Base-by-base conservation (phyloP, 35 echinoderm and acorn worm genomes). In the Patiria miniata region DNA sequence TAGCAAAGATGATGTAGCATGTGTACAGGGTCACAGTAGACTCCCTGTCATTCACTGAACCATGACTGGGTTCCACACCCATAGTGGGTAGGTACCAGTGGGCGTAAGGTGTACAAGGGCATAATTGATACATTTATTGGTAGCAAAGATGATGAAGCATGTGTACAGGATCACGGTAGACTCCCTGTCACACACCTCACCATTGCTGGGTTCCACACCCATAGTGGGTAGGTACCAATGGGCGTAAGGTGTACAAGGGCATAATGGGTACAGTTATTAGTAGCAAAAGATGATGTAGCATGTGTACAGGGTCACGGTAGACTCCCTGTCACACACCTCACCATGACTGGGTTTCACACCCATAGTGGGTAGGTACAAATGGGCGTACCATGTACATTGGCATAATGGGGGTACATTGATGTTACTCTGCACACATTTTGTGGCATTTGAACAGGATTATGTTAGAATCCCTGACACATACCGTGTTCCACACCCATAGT, bases 111-210 rank as follows among this genome's bases (percentile, higher is more conserved):
- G n/a, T n/a, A n/a, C n/a, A n/a, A n/a, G n/a, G n/a, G n/a, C n/a
- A n/a, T n/a, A n/a, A n/a, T n/a, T n/a, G n/a, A n/a, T n/a, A n/a
- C n/a, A n/a, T n/a, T n/a, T n/a, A n/a, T n/a, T n/a, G n/a, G n/a
- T n/a, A n/a, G n/a, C n/a, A n/a, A n/a, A n/a, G n/a, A n/a, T n/a
- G n/a, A n/a, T 33, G 89, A 81, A 56, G 85, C 68, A 19, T 98
- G 94, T 82, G 92, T 98, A 7, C 51, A 80, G 77, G 95, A 98
- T 87, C 95, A 98, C 53, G 89, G 87, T 84, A 78, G 92, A 50
- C 78, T 94, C n/a, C 95, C 95, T 7, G 95, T 98, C 34, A 94
- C 95, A 60, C 89, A 92, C 61, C 77, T 98, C 18, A 98, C 95
- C 3, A 37, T 93, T 28, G 78, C 89, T 39, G 86, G 92, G 36